A percentile compares a stretch with the other conserved stretches of the same genome.
phyloP scores from a whole-genome alignment of 2,797 vertebrate genomes.

The Hephaestus fuliginosus region DNA sequence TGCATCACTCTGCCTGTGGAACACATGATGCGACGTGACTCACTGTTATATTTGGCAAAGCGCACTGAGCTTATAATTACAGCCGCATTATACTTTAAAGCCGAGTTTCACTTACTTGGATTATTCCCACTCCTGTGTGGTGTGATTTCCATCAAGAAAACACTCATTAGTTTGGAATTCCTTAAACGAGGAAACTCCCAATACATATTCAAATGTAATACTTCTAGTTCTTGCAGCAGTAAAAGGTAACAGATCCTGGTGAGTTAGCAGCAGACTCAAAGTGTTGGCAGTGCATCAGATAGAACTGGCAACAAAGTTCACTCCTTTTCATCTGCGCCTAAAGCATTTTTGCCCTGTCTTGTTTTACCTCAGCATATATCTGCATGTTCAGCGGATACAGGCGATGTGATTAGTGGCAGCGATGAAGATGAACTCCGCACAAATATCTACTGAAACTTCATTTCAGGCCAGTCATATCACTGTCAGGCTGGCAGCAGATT shows the following conservation, averaged over 20 bases:
- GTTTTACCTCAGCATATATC: conserved; percentile 14
- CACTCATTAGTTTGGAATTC: neutral
- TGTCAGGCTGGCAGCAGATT: conserved; percentile 56
- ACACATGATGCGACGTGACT: conserved; percentile 64
- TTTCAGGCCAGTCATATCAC: conserved; percentile 63
- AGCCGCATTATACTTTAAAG: conserved; percentile 39
- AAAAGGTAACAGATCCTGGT: conserved; percentile 17
- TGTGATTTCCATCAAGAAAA: conserved; percentile 35
- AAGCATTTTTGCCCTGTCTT: conserved; percentile 11
- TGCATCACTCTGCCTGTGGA: conserved; percentile 63
- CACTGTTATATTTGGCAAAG: conserved; percentile 64
- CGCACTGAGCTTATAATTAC: conserved; percentile 68
- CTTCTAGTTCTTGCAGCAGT: neutral
- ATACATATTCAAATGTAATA: neutral
- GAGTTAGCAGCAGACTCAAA: conserved; percentile 4
- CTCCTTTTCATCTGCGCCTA: conserved; percentile 38
- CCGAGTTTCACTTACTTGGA: conserved; percentile 43
- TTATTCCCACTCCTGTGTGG: conserved; percentile 29
- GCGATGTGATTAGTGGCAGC: conserved; percentile 21
- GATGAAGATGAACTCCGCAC: conserved; percentile 25
- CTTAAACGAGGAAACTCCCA: neutral
- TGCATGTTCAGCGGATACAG: conserved; percentile 1
- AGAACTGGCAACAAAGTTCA: conserved; percentile 19
- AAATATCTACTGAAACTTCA: conserved; percentile 51
- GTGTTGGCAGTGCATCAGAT: conserved; percentile 31